Conservation (phyloP, 1,140 invertebrate species). For the Euura lappo region DNA sequence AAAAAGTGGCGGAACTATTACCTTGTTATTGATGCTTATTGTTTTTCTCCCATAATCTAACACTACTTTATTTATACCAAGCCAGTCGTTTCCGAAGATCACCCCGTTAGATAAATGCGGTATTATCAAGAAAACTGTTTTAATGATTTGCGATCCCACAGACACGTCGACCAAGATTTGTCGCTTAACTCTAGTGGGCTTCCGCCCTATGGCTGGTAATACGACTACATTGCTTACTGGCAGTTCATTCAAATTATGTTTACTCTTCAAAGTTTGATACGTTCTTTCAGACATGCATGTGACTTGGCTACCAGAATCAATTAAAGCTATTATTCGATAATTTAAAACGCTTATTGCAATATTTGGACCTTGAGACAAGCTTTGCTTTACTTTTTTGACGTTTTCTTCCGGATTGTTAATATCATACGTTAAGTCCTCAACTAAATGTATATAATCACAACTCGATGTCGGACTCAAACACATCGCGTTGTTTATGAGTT, state of each 20-base stretch:
- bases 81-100: slow-evolving; percentile 27
- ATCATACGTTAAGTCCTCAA: not conserved
- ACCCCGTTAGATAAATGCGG: slow-evolving; percentile 3
- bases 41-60: slow-evolving; percentile 9
- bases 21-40: not conserved
- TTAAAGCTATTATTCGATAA: not conserved
- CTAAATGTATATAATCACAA: slow-evolving; percentile 1
- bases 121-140: slow-evolving; percentile 15
- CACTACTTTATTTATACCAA: slow-evolving; percentile 5
- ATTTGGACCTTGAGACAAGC: not conserved
- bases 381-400: not conserved
- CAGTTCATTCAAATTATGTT: slow-evolving; percentile 3
- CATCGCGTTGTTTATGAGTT: not conserved
- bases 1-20: not conserved
- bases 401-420: not conserved
- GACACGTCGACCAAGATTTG: slow-evolving; percentile 5
- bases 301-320: slow-evolving; percentile 18
- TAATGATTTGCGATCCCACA: not conserved
- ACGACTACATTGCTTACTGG: slow-evolving; percentile 16
- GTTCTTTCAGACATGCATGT: slow-evolving; percentile 24
- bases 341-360: not conserved
- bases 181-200: slow-evolving; percentile 14
- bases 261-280: slow-evolving; percentile 16
- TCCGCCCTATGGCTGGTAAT: slow-evolving; percentile 15
- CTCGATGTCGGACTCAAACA: not conserved